These are phyloP conservation scores for Dromiciops gliroides DNA, from an alignment of 2,113 vertebrate genomes.

Conservation along the genomic window DNA sequence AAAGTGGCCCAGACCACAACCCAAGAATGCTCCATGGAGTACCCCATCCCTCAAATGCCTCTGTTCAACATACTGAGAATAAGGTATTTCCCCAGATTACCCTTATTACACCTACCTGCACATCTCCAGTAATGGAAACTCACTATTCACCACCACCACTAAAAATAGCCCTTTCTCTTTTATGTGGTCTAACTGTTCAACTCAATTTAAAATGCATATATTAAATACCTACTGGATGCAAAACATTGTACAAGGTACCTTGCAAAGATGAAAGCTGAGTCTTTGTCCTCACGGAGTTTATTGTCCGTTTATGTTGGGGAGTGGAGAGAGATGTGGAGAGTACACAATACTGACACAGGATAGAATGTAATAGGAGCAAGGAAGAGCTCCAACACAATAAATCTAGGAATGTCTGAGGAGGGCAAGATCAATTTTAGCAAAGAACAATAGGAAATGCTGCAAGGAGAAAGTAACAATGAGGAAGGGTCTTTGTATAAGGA, in stretches of 20 bases:
- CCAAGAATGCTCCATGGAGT: not conserved
- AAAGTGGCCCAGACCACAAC: not conserved
- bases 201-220: not conserved
- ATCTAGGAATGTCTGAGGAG: not conserved
- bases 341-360: not conserved
- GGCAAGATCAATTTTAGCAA: not conserved
- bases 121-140: not conserved
- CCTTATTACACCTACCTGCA: not conserved
- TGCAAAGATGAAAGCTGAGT: not conserved
- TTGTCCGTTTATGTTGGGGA: not conserved
- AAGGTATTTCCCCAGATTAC: not conserved
- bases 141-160: not conserved
- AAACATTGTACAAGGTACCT: not conserved
- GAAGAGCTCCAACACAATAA: not conserved
- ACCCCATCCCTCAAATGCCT: not conserved
- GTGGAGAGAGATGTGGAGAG: not conserved
- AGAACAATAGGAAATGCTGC: not conserved
- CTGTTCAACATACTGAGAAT: not conserved
- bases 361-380: not conserved
- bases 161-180: not conserved
- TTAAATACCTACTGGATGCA: not conserved
- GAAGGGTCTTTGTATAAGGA: not conserved
- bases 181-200: not conserved
- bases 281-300: not conserved
- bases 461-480: not conserved